Conservation (phyloP, 2,113 vertebrate genomes). For the Marmota monax region DNA sequence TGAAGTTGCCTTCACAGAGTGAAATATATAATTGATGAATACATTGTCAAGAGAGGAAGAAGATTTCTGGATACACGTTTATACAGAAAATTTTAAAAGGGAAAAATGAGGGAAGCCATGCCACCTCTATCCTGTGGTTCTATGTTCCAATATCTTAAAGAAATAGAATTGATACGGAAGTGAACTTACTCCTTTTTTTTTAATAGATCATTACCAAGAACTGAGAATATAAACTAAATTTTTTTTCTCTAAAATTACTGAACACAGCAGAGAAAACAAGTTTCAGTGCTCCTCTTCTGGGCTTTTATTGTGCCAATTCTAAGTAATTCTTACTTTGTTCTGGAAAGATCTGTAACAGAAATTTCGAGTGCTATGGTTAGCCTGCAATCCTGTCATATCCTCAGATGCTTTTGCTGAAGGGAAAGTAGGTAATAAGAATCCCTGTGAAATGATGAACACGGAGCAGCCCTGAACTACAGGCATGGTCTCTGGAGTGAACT, state of each 20-base stretch:
- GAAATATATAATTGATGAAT: slow-evolving; percentile 36
- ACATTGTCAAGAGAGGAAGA: background rate
- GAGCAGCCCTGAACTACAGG: background rate
- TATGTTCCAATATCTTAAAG: background rate
- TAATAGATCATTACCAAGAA: background rate
- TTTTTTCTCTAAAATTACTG: no score
- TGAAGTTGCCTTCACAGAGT: background rate
- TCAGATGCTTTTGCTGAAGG: background rate
- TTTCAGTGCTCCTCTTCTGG: background rate
- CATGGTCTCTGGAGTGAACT: background rate
- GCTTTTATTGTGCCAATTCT: background rate
- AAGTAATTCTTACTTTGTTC: background rate
- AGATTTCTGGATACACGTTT: background rate
- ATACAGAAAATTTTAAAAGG: background rate
- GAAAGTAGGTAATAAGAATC: slow-evolving; percentile 17
- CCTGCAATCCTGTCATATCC: background rate
- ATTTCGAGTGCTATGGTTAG: background rate
- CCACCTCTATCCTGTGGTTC: background rate
- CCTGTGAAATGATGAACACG: background rate
- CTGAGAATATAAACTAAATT: background rate
- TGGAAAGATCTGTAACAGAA: background rate
- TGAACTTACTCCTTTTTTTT: background rate
- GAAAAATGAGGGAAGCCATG: background rate
- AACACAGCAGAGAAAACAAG: no score
- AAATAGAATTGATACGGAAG: background rate